Percentiles rank a stretch among this genome's conserved stretches.
Conservation (phyloP, 2,113 vertebrate species). For the Pomatorhinus ruficollis region DNA sequence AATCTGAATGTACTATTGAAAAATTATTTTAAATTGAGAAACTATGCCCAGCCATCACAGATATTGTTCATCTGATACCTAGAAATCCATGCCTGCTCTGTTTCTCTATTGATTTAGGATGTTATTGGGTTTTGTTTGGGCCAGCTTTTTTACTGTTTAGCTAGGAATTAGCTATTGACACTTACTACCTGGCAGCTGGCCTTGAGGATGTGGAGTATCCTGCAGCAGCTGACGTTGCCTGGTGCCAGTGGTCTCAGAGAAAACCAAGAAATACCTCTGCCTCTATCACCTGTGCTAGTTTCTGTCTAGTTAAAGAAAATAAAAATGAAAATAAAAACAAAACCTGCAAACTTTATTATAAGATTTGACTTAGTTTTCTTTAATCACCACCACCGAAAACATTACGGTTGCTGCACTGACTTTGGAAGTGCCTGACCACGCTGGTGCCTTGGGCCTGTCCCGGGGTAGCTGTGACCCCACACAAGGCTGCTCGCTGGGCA, state of each 20-base stretch:
- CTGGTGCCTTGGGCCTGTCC: background rate
- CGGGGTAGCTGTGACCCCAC: background rate
- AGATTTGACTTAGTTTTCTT: background rate
- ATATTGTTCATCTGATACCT: background rate
- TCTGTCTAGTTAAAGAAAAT: background rate
- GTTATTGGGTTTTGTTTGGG: background rate
- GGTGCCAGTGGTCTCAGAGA: background rate
- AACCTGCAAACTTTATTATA: background rate
- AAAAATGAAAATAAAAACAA: background rate
- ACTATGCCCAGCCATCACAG: background rate
- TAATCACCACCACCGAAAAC: background rate
- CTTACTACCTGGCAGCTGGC: background rate
- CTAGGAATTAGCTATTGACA: background rate
- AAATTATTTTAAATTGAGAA: background rate
- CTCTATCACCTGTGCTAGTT: background rate
- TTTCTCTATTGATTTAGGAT: background rate
- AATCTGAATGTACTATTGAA: background rate
- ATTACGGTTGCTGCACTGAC: background rate
- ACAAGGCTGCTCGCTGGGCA: accelerated
- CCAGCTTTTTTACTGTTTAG: background rate
- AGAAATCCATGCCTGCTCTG: background rate
- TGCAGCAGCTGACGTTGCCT: background rate
- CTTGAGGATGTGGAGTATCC: background rate
- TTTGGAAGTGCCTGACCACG: background rate
- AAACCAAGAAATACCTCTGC: background rate